Conservation (phyloP, 2,797 vertebrate genomes). For the Mareca strepera region DNA sequence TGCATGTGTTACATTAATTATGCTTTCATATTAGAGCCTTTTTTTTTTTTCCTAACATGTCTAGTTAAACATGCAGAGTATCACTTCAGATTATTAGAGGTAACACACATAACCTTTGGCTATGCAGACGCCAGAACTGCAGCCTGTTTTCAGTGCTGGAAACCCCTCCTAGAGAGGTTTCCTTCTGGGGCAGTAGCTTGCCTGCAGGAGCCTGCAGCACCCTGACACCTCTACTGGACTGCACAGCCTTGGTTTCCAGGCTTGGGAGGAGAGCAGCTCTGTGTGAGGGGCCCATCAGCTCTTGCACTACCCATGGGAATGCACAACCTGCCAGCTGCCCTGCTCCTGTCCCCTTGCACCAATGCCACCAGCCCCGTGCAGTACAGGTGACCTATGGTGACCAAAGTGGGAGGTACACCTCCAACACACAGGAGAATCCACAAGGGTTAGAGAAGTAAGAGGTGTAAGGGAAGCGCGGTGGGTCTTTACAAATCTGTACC, state of each 20-base stretch:
- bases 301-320: not conserved
- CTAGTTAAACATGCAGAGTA: not conserved
- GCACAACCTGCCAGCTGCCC: not conserved
- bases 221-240: not conserved
- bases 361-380: not conserved
- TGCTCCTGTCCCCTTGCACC: not conserved
- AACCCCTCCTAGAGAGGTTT: not conserved
- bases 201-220: not conserved
- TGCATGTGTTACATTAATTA: rapidly evolving
- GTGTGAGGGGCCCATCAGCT: not conserved
- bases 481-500: not conserved
- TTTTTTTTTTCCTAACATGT: not conserved
- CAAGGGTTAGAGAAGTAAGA: not conserved
- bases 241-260: not conserved
- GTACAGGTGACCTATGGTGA: not conserved
- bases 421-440: not conserved
- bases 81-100: not conserved
- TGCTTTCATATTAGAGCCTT: not conserved
- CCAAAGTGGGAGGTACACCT: rapidly evolving
- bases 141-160: not conserved
- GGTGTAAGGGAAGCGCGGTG: not conserved
- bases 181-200: not conserved
- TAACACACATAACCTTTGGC: not conserved
- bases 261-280: not conserved
- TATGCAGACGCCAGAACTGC: not conserved